Conservation (phyloP, 2,113 vertebrate genomes). For the Oreochromis aureus region DNA sequence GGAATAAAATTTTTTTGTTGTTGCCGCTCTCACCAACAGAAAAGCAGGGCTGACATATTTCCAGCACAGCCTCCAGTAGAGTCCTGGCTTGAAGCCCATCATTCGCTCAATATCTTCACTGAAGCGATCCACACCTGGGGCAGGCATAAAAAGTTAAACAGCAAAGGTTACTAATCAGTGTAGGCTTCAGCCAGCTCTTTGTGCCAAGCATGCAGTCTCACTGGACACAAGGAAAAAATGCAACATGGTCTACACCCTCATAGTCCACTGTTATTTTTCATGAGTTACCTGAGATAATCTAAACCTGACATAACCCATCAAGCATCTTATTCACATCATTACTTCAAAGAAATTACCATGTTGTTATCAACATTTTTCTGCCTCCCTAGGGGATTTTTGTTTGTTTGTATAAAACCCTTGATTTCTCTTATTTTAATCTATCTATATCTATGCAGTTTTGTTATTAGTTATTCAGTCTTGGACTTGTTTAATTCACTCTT, state of each 20-base stretch:
- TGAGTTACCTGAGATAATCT: background rate
- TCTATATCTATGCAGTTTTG: background rate
- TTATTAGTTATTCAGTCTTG: background rate
- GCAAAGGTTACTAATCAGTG: background rate
- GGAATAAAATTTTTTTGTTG: background rate
- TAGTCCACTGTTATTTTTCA: background rate
- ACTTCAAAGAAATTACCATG: background rate
- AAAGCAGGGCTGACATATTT: conserved; percentile 96
- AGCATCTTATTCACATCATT: background rate
- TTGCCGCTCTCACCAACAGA: conserved; percentile 81
- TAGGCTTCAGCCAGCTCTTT: background rate
- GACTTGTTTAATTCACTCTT: background rate
- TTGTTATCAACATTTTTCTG: background rate
- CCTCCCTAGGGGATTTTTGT: background rate
- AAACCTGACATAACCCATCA: background rate
- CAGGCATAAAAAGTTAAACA: conserved; percentile 5
- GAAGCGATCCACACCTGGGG: conserved; percentile 94
- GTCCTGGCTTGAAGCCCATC: conserved; percentile 97
- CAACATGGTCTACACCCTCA: background rate
- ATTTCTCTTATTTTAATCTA: background rate
- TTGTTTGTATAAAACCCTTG: background rate
- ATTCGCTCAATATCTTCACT: conserved; percentile 94
- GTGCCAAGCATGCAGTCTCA: background rate
- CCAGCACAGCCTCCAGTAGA: conserved; percentile 99
- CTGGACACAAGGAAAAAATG: background rate